phyloP scores from a whole-genome alignment of 2,113 vertebrate species.

The Gadus chalcogrammus region DNA sequence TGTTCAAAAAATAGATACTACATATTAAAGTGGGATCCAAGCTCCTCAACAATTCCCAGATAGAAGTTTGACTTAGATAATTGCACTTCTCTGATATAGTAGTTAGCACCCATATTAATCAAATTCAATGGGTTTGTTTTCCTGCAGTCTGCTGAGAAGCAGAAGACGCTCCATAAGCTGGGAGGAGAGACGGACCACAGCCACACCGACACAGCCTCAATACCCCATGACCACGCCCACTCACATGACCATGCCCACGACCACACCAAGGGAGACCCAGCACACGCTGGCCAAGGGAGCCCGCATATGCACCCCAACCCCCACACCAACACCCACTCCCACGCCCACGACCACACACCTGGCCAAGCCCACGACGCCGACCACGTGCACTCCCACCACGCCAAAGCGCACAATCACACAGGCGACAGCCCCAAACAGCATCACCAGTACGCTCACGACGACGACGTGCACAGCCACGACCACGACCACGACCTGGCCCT shows the following conservation, averaged over 20 bases:
- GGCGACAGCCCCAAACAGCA: constrained; percentile 48
- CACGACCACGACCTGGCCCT: constrained; percentile 69
- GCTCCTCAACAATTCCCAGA: too few species aligned
- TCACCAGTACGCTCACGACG: constrained; percentile 58
- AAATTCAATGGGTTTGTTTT: background rate
- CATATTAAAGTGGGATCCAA: too few species aligned
- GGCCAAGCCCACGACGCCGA: constrained; percentile 61
- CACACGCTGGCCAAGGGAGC: constrained; percentile 14
- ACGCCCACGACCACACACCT: constrained; percentile 35
- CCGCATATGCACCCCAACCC: constrained; percentile 27
- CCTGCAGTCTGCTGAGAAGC: constrained; percentile 55
- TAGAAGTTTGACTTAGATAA: too few species aligned
- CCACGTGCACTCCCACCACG: constrained; percentile 62
- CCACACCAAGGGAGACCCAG: constrained; percentile 16
- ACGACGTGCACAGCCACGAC: constrained; percentile 54
- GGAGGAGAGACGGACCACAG: constrained; percentile 59
- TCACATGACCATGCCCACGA: constrained; percentile 3
- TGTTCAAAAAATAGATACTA: too few species aligned
- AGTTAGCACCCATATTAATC: too few species aligned
- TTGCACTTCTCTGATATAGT: too few species aligned
- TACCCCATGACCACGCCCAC: constrained; percentile 59
- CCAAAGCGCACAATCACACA: constrained; percentile 62
- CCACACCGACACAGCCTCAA: constrained; percentile 37
- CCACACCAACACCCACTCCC: constrained; percentile 53
- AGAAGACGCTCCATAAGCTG: constrained; percentile 63